These are phyloP conservation scores for Drosophila suboccidentalis DNA, from an alignment of 2,888 invertebrate species.

Conservation along the genomic window DNA sequence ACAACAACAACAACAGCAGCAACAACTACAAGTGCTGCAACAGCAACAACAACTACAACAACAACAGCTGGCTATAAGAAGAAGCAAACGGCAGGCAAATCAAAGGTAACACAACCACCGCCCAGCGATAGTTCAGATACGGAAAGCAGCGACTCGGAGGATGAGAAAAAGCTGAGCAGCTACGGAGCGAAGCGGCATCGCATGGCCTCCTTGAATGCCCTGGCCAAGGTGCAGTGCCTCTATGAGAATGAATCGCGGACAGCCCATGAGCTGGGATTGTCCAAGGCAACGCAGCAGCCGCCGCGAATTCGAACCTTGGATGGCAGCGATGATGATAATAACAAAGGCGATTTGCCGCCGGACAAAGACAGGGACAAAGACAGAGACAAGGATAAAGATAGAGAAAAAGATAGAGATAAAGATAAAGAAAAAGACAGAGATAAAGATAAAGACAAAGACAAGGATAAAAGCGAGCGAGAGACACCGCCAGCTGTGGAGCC, in stretches of 20 bases:
- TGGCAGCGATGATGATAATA: slow-evolving; percentile 86
- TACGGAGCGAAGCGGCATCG: slow-evolving; percentile 92
- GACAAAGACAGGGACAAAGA: slow-evolving; percentile 41
- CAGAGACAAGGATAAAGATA: slow-evolving; percentile 36
- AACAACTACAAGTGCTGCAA: background rate
- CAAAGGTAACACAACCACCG: slow-evolving; percentile 18
- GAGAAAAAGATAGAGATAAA: slow-evolving; percentile 31
- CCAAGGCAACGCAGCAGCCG: slow-evolving; percentile 86
- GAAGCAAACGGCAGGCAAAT: slow-evolving; percentile 25
- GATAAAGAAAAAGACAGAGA: slow-evolving; percentile 42
- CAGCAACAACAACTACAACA: slow-evolving; percentile 11
- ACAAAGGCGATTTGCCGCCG: slow-evolving; percentile 45
- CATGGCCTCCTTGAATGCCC: slow-evolving; percentile 95
- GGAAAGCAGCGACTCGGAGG: slow-evolving; percentile 81
- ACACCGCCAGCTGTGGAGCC: slow-evolving; percentile 65
- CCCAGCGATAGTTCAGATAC: slow-evolving; percentile 53
- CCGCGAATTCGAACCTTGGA: slow-evolving; percentile 85
- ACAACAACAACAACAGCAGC: slow-evolving; percentile 1
- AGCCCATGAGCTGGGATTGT: slow-evolving; percentile 88
- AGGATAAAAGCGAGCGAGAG: slow-evolving; percentile 37
- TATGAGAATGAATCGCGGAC: slow-evolving; percentile 95
- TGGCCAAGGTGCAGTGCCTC: slow-evolving; percentile 95
- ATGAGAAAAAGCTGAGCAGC: slow-evolving; percentile 82
- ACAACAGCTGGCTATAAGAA: slow-evolving; percentile 24
- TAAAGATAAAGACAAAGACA: slow-evolving; percentile 20